phyloP scores from a whole-genome alignment of 2,888 invertebrate species.

The Andrena hattorfiana region DNA sequence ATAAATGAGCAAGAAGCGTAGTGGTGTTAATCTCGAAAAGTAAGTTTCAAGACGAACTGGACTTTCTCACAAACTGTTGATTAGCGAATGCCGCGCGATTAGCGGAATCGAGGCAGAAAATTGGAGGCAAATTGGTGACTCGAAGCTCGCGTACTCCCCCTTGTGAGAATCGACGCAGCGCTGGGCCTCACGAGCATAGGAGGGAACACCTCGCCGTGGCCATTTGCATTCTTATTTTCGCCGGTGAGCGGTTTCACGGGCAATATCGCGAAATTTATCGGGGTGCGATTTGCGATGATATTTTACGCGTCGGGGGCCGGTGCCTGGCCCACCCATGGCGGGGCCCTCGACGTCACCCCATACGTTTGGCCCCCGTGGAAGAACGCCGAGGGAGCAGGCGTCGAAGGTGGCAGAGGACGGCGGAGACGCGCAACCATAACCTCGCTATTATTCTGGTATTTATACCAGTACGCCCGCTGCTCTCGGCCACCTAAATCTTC shows the following conservation, averaged over 20 bases:
- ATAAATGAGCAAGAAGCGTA: too few species aligned
- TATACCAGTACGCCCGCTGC: slow-evolving; percentile 77
- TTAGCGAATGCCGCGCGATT: too few species aligned
- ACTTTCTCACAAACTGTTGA: too few species aligned
- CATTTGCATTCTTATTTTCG: slow-evolving; percentile 81
- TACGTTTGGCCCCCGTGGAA: slow-evolving; percentile 76
- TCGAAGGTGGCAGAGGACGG: slow-evolving; percentile 54
- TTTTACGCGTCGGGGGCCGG: slow-evolving; percentile 78
- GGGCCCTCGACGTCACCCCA: slow-evolving; percentile 78
- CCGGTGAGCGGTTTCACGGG: slow-evolving; percentile 77
- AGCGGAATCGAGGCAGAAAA: too few species aligned
- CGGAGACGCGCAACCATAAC: slow-evolving; percentile 73
- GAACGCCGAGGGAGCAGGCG: slow-evolving; percentile 38
- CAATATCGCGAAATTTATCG: slow-evolving; percentile 82
- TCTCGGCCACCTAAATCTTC: slow-evolving; percentile 80
- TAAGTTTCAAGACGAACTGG: too few species aligned
- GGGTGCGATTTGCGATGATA: slow-evolving; percentile 81
- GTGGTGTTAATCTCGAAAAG: too few species aligned
- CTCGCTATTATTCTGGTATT: slow-evolving; percentile 82
- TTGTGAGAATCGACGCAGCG: not conserved
- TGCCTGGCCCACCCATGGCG: slow-evolving; percentile 79
- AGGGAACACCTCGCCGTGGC: slow-evolving; percentile 16
- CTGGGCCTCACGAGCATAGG: not conserved
- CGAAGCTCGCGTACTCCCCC: not conserved
- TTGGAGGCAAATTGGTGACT: not conserved